Evolutionary conservation across 2,797 vertebrate genomes (phyloP).

Genomic region (Myioborus miniatus): DNA sequence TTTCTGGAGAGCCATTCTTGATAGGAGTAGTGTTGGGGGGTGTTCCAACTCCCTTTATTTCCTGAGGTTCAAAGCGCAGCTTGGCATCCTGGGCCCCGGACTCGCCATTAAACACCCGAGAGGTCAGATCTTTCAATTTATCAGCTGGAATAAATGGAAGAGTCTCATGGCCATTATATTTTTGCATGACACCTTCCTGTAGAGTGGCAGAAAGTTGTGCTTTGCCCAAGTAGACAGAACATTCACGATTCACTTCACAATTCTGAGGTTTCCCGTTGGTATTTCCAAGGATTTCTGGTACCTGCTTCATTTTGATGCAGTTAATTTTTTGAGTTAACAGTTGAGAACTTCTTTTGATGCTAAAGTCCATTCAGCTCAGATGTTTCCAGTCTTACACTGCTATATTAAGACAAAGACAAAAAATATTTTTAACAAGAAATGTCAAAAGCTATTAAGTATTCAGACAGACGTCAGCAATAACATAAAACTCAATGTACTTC

Average conservation of each 20-base stretch:
- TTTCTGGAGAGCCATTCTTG: slow-evolving; percentile 86
- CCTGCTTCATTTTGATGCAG: slow-evolving; percentile 93
- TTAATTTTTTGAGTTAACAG: slow-evolving; percentile 86
- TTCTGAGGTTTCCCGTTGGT: slow-evolving; percentile 79
- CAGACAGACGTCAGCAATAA: neutral
- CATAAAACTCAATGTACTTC: neutral
- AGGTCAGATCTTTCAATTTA: slow-evolving; percentile 92
- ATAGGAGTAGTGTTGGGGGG: slow-evolving; percentile 79
- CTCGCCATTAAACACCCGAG: slow-evolving; percentile 91
- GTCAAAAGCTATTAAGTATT: neutral
- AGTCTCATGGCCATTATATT: slow-evolving; percentile 86
- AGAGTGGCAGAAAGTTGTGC: slow-evolving; percentile 87
- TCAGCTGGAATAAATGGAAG: slow-evolving; percentile 82
- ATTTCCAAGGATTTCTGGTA: slow-evolving; percentile 85
- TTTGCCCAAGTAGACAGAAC: slow-evolving; percentile 89
- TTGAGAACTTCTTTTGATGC: slow-evolving; percentile 86
- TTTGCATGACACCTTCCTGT: slow-evolving; percentile 89
- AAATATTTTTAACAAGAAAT: neutral
- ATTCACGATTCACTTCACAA: slow-evolving; percentile 86
- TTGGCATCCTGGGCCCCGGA: slow-evolving; percentile 85
- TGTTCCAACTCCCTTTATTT: slow-evolving; percentile 84
- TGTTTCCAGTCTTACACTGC: slow-evolving; percentile 77
- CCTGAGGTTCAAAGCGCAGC: slow-evolving; percentile 82
- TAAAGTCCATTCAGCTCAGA: slow-evolving; percentile 83
- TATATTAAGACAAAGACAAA: slow-evolving; percentile 62